These are phyloP conservation scores for Vidua macroura DNA, from an alignment of 2,113 vertebrate species.

Conservation along the genomic window DNA sequence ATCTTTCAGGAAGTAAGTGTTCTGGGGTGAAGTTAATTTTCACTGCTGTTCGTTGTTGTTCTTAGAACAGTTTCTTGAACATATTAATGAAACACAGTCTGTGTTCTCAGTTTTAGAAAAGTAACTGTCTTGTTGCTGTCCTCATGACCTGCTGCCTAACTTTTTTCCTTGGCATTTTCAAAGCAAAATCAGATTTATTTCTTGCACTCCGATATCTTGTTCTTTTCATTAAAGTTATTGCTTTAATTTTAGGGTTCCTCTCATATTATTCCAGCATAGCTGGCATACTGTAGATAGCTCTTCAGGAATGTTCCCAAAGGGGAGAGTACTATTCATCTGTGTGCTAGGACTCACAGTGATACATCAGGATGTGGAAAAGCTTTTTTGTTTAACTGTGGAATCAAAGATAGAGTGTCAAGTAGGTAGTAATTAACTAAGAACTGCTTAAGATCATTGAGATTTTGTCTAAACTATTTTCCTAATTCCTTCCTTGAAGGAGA, in stretches of 20 bases:
- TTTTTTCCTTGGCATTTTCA: not conserved
- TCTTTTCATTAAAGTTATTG: not conserved
- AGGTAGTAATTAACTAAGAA: not conserved
- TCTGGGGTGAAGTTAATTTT: not conserved
- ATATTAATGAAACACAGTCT: not conserved
- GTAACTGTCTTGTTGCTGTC: not conserved
- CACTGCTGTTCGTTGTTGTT: not conserved
- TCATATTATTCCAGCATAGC: not conserved
- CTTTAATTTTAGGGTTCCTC: not conserved
- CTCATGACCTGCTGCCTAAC: not conserved
- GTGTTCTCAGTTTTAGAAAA: not conserved
- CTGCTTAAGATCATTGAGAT: not conserved
- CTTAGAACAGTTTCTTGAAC: not conserved
- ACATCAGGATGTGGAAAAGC: not conserved
- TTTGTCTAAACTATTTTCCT: not conserved
- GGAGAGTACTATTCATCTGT: accelerated
- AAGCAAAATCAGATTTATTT: not conserved
- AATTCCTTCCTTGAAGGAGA: not conserved
- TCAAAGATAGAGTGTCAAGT: not conserved
- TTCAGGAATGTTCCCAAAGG: not conserved
- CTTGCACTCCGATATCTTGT: not conserved
- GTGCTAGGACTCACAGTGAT: not conserved
- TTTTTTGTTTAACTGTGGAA: not conserved
- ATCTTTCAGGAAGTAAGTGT: not conserved
- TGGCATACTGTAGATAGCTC: not conserved